Percentiles rank a stretch among this genome's conserved stretches.
These are phyloP conservation scores for Watsonalla binaria DNA, from an alignment of 2,888 invertebrate species.

Conservation along the genomic window DNA sequence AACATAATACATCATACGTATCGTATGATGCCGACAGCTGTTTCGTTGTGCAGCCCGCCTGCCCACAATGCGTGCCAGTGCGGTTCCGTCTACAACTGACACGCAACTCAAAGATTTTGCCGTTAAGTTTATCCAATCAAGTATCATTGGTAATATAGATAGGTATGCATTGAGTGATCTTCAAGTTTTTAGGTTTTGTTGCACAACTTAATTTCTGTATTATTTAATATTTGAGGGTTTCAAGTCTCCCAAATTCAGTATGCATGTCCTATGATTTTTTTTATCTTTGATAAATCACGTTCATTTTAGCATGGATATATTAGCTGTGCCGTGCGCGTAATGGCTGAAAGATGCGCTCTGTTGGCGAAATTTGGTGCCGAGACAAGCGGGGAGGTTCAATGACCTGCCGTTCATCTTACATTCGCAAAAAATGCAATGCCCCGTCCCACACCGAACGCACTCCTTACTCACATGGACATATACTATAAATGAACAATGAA, in stretches of 20 bases:
- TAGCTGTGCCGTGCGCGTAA: constrained; percentile 9
- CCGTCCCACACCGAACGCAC: constrained; percentile 72
- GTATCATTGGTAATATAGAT: constrained; percentile 6
- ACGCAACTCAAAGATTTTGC: constrained; percentile 34
- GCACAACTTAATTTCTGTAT: constrained; percentile 2
- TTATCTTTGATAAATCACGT: no score
- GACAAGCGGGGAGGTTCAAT: constrained; percentile 62
- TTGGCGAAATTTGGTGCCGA: constrained; percentile 65
- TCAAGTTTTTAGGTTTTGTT: constrained; percentile 8
- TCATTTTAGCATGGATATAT: not conserved
- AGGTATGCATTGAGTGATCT: not conserved
- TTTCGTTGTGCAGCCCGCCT: constrained; percentile 43
- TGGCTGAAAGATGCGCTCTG: constrained; percentile 58
- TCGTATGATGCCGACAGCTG: constrained; percentile 44
- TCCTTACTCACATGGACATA: constrained; percentile 54
- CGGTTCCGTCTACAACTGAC: constrained; percentile 24
- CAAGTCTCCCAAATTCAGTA: no score
- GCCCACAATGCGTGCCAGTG: constrained; percentile 53
- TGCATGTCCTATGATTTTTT: no score
- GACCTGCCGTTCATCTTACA: constrained; percentile 68
- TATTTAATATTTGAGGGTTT: no score
- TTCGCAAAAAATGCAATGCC: constrained; percentile 76
- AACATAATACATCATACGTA: constrained; percentile 40
- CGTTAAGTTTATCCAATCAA: constrained; percentile 20
- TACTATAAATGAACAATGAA: no score